Base-by-base conservation (phyloP, 23 tunicate species). In the Aplidium turbinatum region DNA sequence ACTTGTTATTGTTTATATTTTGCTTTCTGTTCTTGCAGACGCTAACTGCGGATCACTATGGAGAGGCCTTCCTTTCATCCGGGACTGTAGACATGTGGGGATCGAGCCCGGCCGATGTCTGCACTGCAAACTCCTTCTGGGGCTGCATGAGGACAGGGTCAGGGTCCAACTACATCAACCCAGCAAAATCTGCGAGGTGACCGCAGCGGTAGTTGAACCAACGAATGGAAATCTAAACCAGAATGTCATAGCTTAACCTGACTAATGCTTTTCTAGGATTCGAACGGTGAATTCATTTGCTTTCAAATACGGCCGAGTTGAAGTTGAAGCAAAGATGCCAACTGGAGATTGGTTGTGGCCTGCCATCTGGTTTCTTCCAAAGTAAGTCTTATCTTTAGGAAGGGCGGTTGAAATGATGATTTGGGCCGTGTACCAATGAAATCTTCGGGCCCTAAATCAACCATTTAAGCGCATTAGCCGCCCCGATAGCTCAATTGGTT, bases 331-430 rank as follows among this genome's bases (percentile, higher is more conserved):
- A 11, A 85, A 92, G 75, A 79, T 92, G 84, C 98, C 98, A 18
- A 47, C 54, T 25, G 98, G 98, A 1, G 98, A 92, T 61, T 92
- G 98, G 98, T 32, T 92, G 30, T 92, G 98, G 98, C 98, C 98
- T 23, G 98, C 98, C 20, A 85, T 92, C 35, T 92, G 98, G 98
- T 47, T 92, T 51, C 63, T 92, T 29, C 98, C 98, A 31, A 92
- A 90, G 92, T 80, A 57, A 36, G 84, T 39, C n/a, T n/a, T n/a
- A n/a, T n/a, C n/a, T n/a, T n/a, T n/a, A n/a, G n/a, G n/a, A n/a
- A n/a, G n/a, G n/a, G n/a, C n/a, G n/a, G n/a, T n/a, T n/a, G n/a
- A n/a, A n/a, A n/a, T n/a, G n/a, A n/a, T n/a, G n/a, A n/a, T n/a
- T n/a, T n/a, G n/a, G n/a, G n/a, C n/a, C n/a, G n/a, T n/a, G n/a